These are phyloP conservation scores for Neomonachus schauinslandi DNA, from an alignment of 2,113 vertebrate genomes.

Conservation along the genomic window DNA sequence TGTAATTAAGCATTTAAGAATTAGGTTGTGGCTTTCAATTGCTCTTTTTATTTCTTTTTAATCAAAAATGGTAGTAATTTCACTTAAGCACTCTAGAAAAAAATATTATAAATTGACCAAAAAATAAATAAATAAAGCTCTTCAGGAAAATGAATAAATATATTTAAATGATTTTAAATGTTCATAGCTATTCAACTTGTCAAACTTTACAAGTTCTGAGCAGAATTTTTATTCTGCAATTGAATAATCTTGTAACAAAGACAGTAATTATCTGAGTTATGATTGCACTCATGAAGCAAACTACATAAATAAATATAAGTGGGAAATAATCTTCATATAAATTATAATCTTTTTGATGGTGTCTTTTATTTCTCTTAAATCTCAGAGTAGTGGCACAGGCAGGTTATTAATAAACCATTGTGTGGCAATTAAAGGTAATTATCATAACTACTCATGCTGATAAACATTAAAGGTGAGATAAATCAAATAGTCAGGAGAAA, in stretches of 20 bases:
- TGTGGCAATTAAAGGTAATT: slow-evolving; percentile 18
- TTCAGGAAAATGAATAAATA: neutral
- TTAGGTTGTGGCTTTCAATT: neutral
- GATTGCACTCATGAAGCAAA: neutral
- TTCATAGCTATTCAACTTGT: neutral
- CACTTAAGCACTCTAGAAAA: neutral
- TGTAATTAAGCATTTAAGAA: neutral
- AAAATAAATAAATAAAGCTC: neutral
- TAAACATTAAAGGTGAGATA: slow-evolving; percentile 48
- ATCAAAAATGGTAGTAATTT: neutral
- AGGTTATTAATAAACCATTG: slow-evolving; percentile 36
- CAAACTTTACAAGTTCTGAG: neutral
- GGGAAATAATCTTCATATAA: slow-evolving; percentile 13
- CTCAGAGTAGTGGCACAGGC: neutral
- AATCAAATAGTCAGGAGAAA: slow-evolving; percentile 42
- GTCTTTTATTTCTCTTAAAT: slow-evolving; percentile 23
- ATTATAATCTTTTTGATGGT: neutral
- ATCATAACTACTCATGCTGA: slow-evolving; percentile 24
- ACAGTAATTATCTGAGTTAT: neutral
- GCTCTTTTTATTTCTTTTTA: neutral
- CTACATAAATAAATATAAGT: slow-evolving; percentile 4
- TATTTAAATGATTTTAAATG: neutral
- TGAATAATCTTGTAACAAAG: neutral
- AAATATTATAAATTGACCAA: neutral
- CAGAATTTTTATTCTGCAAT: neutral